Percentiles rank a stretch among this genome's conserved stretches.
These are phyloP conservation scores for Cheilosia urbana DNA, from an alignment of 2,888 invertebrate genomes.

Conservation along the genomic window DNA sequence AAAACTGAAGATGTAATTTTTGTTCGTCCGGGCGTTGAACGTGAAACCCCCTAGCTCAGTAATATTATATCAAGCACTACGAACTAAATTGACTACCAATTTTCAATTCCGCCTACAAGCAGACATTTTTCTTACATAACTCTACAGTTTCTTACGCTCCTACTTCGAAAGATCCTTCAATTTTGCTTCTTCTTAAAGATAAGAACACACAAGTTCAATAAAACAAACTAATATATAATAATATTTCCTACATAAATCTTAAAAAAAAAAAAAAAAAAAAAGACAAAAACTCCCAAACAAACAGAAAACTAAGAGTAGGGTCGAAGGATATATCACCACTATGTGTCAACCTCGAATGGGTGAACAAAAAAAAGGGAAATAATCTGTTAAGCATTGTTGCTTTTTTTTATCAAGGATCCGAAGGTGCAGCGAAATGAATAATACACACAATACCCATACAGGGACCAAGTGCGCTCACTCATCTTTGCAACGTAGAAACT, in stretches of 20 bases:
- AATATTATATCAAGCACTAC: no score
- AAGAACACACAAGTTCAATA: no score
- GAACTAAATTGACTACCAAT: no score
- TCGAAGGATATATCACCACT: constrained; percentile 20
- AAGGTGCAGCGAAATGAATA: constrained; percentile 39
- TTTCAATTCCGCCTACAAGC: no score
- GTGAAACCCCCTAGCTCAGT: no score
- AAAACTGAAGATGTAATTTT: no score
- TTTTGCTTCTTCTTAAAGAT: not conserved
- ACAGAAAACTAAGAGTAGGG: constrained; percentile 30
- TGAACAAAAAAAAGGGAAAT: constrained; percentile 23
- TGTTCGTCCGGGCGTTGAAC: no score
- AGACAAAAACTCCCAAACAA: constrained; percentile 7
- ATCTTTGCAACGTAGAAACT: constrained; percentile 43
- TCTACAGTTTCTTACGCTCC: no score
- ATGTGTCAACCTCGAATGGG: constrained; percentile 23
- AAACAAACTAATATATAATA: no score
- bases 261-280: not conserved
- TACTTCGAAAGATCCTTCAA: not conserved
- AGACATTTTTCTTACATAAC: no score
- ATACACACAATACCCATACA: constrained; percentile 17
- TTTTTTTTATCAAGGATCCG: constrained; percentile 12
- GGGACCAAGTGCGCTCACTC: constrained; percentile 38
- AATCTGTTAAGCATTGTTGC: constrained; percentile 40
- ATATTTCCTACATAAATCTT: no score